phyloP scores from a whole-genome alignment of 2,113 vertebrate genomes.

The Melospiza georgiana region DNA sequence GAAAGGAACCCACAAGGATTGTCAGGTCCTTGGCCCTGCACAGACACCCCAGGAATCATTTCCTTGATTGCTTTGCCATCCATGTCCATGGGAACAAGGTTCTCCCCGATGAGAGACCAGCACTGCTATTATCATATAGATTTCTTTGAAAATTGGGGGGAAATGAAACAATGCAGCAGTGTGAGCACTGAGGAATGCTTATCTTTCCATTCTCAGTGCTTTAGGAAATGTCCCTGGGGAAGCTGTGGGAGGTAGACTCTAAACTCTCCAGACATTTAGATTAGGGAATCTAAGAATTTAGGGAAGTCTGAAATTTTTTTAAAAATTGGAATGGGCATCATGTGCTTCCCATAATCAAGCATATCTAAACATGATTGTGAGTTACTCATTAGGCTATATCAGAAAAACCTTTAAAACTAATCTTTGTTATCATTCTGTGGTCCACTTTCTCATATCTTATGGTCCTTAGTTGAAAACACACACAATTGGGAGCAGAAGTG shows the following conservation, averaged over 20 bases:
- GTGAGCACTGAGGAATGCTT: not conserved
- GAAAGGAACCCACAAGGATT: not conserved
- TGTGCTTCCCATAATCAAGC: not conserved
- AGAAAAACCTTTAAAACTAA: not conserved
- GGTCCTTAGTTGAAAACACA: not conserved
- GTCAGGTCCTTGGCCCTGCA: not conserved
- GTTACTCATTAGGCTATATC: not conserved
- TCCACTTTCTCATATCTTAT: not conserved
- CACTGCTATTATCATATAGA: not conserved
- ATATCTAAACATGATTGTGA: not conserved
- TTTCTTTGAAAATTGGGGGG: slow-evolving; percentile 4
- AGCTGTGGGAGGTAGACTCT: slow-evolving; percentile 2
- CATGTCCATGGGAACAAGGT: not conserved
- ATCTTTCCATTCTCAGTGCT: not conserved
- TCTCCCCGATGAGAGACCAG: not conserved
- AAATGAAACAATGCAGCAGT: not conserved
- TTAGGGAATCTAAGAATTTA: slow-evolving; percentile 4
- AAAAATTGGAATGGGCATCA: not conserved
- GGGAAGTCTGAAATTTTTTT: not conserved
- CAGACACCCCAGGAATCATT: not conserved
- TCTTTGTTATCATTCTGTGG: not conserved
- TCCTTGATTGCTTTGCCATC: not conserved
- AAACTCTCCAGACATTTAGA: not conserved
- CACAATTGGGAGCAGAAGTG: slow-evolving; percentile 13
- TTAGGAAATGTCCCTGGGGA: slow-evolving; percentile 26